Base-by-base conservation (phyloP, 2,888 invertebrate species). In the Eilema sororculum region DNA sequence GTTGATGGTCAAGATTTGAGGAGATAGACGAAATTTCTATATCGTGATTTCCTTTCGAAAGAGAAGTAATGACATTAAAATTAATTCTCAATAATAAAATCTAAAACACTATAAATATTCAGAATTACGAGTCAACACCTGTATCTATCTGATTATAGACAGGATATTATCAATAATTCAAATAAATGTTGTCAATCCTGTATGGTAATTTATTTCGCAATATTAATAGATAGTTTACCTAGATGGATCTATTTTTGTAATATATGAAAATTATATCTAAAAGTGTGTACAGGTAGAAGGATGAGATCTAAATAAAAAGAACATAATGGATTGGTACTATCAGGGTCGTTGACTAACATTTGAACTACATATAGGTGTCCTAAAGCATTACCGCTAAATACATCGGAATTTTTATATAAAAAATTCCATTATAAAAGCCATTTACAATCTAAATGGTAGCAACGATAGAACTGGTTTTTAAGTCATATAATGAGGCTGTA, bases 381-480 rank as follows among this genome's bases (percentile, higher is more conserved):
- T n/a, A 24, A 41, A 20, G 22, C 13, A 58, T 25, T 33, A 10
- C 5, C 24, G 20, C 20, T 56, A 22, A 65, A 12, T n/a, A 56
- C n/a, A 24, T 56, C 3, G 20, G 8, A 30, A 16, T 65, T 16
- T 10, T 25, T 9, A 58, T 12, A 37, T 22, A 71, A 72, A n/a
- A 65, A 65, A 68, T 74, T 71, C 60, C 59, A 66, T 71, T 73
- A 70, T 71, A 16, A 66, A 63, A 61, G 46, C 16, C 61, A 74
- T 66, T 64, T 72, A 69, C 66, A 52, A 72, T 56, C 24, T 67
- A 68, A 71, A 67, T 70, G 58, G 69, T 46, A 60, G 65, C 73
- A 57, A 71, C 65, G 61, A 73, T 25, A 25, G 25, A 78, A 75
- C 74, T 59, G 64, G 73, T 75, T 80, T 73, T 69, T 24, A 57